Conservation (phyloP, 1,140 invertebrate species). For the Lasioglossum albipes region DNA sequence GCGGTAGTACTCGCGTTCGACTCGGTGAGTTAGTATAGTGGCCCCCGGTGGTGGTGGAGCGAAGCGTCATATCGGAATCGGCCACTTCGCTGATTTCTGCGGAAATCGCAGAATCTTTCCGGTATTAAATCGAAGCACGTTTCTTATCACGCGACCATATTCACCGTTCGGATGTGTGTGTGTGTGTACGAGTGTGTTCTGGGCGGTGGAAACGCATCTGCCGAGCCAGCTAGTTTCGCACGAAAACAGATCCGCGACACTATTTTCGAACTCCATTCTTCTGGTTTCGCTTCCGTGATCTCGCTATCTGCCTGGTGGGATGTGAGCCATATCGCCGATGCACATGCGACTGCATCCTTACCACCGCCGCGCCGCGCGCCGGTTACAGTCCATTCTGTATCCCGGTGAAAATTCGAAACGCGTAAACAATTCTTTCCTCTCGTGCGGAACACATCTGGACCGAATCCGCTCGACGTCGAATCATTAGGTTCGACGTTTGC, state of each 20-base stretch:
- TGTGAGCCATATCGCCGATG: constrained; percentile 20
- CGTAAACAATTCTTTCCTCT: constrained; percentile 33
- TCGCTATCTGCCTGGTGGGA: constrained; percentile 28
- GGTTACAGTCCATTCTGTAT: background rate
- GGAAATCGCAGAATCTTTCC: constrained; percentile 54
- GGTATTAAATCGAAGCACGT: constrained; percentile 64
- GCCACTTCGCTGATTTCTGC: constrained; percentile 52
- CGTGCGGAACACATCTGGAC: background rate
- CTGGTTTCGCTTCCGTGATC: constrained; percentile 33
- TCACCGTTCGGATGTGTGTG: constrained; percentile 25
- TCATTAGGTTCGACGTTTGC: too few relatives aligned
- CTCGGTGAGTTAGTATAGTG: background rate
- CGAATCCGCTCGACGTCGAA: too few relatives aligned
- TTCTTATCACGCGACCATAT: constrained; percentile 59
- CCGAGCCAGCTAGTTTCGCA: constrained; percentile 59
- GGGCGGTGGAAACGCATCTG: constrained; percentile 45
- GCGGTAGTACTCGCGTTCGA: background rate
- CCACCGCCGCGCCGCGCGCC: too few relatives aligned
- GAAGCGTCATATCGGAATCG: constrained; percentile 44
- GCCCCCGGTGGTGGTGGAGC: too few relatives aligned
- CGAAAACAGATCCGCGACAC: constrained; percentile 60
- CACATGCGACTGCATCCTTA: constrained; percentile 5
- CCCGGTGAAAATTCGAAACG: constrained; percentile 32
- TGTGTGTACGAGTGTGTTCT: background rate
- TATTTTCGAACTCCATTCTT: constrained; percentile 46